Percentiles rank a stretch among this genome's conserved stretches.
Conservation (phyloP, 2,888 invertebrate genomes). For the Julus scanicus region DNA sequence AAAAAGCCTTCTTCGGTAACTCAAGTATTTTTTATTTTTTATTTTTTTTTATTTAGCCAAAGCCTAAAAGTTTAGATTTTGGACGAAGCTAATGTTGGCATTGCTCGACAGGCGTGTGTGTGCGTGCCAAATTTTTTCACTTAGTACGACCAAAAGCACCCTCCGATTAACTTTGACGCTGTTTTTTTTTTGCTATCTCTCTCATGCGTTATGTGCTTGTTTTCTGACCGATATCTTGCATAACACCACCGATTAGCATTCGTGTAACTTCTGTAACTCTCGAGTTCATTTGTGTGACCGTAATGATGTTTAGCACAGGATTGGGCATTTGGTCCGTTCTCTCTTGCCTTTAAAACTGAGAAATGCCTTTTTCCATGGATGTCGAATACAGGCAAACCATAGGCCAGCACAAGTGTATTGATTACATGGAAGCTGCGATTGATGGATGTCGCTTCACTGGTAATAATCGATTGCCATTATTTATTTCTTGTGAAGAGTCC, state of each 20-base stretch:
- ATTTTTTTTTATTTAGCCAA: not conserved
- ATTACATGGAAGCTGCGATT: conserved; percentile 44
- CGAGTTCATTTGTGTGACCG: conserved; percentile 34
- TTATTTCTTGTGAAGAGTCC: conserved; percentile 48
- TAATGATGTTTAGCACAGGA: conserved; percentile 36
- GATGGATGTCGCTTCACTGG: conserved; percentile 51
- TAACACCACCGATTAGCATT: conserved; percentile 43
- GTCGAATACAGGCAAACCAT: conserved; percentile 49
- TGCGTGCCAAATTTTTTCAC: not conserved
- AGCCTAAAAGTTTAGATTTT: not conserved
- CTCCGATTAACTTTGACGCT: conserved; percentile 1
- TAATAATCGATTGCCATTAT: conserved; percentile 52
- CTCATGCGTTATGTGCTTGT: conserved; percentile 24
- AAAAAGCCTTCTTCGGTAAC: not conserved
- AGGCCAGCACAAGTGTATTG: conserved; percentile 50
- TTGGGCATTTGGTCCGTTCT: conserved; percentile 2
- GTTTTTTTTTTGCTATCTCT: not conserved
- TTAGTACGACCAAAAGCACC: conserved; percentile 32
- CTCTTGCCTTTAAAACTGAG: conserved; percentile 15
- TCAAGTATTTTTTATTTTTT: not conserved
- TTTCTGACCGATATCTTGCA: conserved; percentile 40
- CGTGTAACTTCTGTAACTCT: conserved; percentile 13
- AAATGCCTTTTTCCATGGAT: conserved; percentile 48
- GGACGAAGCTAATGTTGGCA: not conserved
- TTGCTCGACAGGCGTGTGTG: not conserved